Conservation (phyloP, 2,113 vertebrate species). For the Cephalophus harveyi region DNA sequence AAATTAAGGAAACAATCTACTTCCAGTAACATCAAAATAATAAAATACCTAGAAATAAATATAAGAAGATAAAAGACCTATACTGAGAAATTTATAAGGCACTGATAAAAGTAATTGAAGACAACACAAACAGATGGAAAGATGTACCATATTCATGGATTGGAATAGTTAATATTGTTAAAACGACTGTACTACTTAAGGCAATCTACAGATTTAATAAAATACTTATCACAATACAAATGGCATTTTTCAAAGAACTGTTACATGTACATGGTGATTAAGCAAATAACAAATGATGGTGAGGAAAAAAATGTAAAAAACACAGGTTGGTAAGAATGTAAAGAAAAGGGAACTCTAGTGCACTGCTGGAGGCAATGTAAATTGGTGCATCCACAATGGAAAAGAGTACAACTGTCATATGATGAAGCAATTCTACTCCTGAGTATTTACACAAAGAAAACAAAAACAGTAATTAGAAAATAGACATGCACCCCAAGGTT, state of each 20-base stretch:
- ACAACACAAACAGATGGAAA: not conserved
- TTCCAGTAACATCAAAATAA: not conserved
- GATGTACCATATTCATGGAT: not conserved
- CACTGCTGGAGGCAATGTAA: not conserved
- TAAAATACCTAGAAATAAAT: not conserved
- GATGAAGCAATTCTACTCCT: not conserved
- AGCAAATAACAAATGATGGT: not conserved
- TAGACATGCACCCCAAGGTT: not conserved
- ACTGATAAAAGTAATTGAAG: not conserved
- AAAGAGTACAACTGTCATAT: not conserved
- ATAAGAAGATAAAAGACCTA: not conserved
- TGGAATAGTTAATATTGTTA: not conserved
- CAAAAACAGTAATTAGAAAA: not conserved
- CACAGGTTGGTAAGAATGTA: not conserved
- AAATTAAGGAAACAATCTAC: not conserved
- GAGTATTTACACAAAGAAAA: not conserved
- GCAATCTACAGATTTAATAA: not conserved
- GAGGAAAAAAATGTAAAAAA: not conserved
- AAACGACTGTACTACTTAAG: not conserved
- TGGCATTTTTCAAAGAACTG: not conserved
- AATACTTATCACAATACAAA: not conserved
- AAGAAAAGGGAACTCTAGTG: not conserved
- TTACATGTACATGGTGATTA: not conserved
- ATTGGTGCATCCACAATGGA: not conserved
- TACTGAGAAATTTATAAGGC: not conserved